Evolutionary conservation across 2,797 vertebrate species (phyloP), one percentile per base, ranked within the genome.

Genomic region (Cyclura pinguis): DNA sequence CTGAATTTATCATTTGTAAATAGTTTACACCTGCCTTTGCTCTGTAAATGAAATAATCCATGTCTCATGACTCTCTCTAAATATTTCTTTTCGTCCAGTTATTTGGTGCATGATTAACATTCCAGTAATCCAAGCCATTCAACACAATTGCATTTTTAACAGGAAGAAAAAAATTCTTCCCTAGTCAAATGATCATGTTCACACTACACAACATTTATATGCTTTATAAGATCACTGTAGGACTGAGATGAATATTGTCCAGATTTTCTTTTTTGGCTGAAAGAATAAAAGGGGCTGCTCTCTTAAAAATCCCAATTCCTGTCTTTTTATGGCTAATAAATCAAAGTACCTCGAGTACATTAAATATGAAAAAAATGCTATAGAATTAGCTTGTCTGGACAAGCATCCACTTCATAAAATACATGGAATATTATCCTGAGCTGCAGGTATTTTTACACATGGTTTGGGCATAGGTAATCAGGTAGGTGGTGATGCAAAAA

Each of bases 21-120:
- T 80, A 80, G 0, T n/a, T 22, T 73, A 85, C 29, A 85, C 29
- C 52, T 80, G 35, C 62, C 12, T 80, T 42, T 78, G 8, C 78
- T 0, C 0, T 80, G 12, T 24, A 90, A 1, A 0, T 5, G 80
- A 88, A 0, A 1, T 0, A 0, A 87, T 18, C 85, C 24, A 0
- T 0, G 86, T 35, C n/a, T 0, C 32, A 0, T 0, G 3, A 0
- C 0, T 0, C 0, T 7, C 89, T 83, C 69, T 69, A 2, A 0
- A 67, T 7, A 18, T 38, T 32, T 5, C 29, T 27, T 87, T 14
- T 59, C 32, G 50, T 32, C 74, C 77, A 1, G 4, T 35, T 14
- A 2, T 20, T 5, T 0, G 0, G 0, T 1, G 6, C 1, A 87
- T 52, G 5, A 2, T 24, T 7, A 0, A 20, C 29, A 0, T 20